Percentiles rank a stretch among this genome's conserved stretches.
Conservation (phyloP, 2,113 vertebrate species). For the Cavia aperea region DNA sequence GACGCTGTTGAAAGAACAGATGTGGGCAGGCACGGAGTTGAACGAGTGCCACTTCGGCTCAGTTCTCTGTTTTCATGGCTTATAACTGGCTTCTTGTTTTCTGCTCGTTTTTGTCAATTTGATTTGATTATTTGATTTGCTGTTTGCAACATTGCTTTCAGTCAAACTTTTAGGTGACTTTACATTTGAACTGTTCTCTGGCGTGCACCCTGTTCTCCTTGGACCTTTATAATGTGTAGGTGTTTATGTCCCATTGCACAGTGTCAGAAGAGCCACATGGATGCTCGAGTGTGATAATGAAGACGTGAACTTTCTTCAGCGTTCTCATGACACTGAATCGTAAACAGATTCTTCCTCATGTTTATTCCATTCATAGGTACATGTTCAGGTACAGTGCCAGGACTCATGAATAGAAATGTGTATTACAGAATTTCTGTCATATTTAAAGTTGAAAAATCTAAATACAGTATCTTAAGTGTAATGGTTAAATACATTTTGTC, state of each 20-base stretch:
- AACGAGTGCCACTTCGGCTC: neutral
- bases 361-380: neutral
- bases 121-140: neutral
- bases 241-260: neutral
- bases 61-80: neutral
- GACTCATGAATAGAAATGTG: neutral
- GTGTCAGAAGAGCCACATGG: neutral
- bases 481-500: neutral
- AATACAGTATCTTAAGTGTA: neutral
- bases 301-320: neutral
- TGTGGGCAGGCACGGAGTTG: neutral
- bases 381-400: neutral
- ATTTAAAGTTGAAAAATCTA: neutral
- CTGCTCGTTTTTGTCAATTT: constrained; percentile 6
- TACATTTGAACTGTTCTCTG: neutral
- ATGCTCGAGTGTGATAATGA: neutral
- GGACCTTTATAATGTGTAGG: neutral
- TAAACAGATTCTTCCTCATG: neutral
- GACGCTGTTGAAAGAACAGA: neutral
- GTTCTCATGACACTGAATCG: neutral
- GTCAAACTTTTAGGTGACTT: neutral
- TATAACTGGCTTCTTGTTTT: neutral
- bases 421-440: neutral
- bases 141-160: neutral
- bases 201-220: too few species aligned